Percentiles rank a stretch among this genome's conserved stretches.
Conservation (phyloP, 2,113 vertebrate genomes). For the Erythrolamprus reginae region DNA sequence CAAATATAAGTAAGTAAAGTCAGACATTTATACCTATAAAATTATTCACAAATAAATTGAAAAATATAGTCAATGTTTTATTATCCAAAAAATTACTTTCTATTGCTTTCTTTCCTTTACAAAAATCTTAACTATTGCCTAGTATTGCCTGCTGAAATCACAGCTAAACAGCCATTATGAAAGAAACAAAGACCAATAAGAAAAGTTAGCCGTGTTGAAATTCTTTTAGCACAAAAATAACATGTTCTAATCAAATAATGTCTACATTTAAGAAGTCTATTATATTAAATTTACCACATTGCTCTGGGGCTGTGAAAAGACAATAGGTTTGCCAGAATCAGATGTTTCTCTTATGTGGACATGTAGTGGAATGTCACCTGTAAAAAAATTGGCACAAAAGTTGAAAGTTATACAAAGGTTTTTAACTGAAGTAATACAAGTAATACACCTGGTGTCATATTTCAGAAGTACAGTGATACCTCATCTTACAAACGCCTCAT, state of each 20-base stretch:
- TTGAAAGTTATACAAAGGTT: neutral
- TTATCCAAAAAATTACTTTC: slow-evolving; percentile 11
- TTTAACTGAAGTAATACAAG: slow-evolving; percentile 34
- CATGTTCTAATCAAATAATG: neutral
- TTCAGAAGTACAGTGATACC: no score
- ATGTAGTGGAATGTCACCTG: slow-evolving; percentile 93
- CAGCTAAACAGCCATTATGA: slow-evolving; percentile 25
- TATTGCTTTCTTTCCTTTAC: neutral
- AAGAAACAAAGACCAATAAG: neutral
- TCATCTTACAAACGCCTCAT: no score
- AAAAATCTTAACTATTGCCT: neutral
- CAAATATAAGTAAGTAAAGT: neutral
- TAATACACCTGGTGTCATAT: slow-evolving; percentile 21
- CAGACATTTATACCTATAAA: slow-evolving; percentile 13
- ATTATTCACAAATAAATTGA: slow-evolving; percentile 26
- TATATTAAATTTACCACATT: slow-evolving; percentile 74
- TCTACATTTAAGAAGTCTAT: neutral
- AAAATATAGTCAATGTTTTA: neutral
- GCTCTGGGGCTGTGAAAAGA: slow-evolving; percentile 86
- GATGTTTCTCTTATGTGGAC: slow-evolving; percentile 88
- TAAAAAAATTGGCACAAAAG: slow-evolving; percentile 12
- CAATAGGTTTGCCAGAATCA: slow-evolving; percentile 86
- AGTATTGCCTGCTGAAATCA: neutral
- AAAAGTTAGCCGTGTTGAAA: neutral
- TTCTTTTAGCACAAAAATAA: neutral